Conservation (phyloP, 2,797 vertebrate species). For the Myripristis jacobus region DNA sequence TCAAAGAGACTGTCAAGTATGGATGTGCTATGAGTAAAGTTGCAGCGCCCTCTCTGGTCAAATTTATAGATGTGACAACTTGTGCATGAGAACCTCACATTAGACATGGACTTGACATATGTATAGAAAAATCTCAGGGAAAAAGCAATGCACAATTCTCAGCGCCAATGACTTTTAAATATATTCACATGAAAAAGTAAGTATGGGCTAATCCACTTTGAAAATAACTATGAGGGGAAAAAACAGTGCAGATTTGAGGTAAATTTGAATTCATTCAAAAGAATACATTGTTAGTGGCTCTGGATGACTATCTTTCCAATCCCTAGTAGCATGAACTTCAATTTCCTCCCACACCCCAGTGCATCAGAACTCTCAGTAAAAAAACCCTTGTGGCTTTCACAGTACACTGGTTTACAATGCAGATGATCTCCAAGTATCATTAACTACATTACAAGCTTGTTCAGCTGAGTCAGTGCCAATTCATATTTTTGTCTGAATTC, state of each 20-base stretch:
- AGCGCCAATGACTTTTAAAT: slow-evolving; percentile 31
- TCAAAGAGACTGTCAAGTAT: slow-evolving; percentile 6
- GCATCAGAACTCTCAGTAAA: slow-evolving; percentile 14
- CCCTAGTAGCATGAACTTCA: slow-evolving; percentile 3
- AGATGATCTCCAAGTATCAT: slow-evolving; percentile 30
- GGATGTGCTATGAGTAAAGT: slow-evolving; percentile 13
- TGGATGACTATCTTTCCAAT: slow-evolving; percentile 14
- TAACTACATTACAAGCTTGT: slow-evolving; percentile 4
- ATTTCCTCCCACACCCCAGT: slow-evolving; percentile 6
- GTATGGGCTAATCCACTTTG: neutral
- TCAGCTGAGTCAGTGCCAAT: slow-evolving; percentile 26
- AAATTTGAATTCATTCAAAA: slow-evolving; percentile 22
- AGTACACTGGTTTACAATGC: slow-evolving; percentile 17
- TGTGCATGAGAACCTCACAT: neutral
- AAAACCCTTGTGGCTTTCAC: slow-evolving; percentile 25
- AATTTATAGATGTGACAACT: slow-evolving; percentile 17
- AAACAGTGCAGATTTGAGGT: slow-evolving; percentile 44
- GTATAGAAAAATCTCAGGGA: neutral
- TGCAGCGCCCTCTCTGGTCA: slow-evolving; percentile 39
- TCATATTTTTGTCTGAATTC: slow-evolving; percentile 13
- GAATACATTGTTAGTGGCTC: slow-evolving; percentile 18
- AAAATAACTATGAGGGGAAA: slow-evolving; percentile 3
- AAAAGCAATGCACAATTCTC: slow-evolving; percentile 11
- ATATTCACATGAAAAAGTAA: slow-evolving; percentile 24
- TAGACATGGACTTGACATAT: slow-evolving; percentile 3